Percentiles rank a stretch among this genome's conserved stretches.
Conservation (phyloP, 2,888 invertebrate genomes). For the Dichetophora obliterata region DNA sequence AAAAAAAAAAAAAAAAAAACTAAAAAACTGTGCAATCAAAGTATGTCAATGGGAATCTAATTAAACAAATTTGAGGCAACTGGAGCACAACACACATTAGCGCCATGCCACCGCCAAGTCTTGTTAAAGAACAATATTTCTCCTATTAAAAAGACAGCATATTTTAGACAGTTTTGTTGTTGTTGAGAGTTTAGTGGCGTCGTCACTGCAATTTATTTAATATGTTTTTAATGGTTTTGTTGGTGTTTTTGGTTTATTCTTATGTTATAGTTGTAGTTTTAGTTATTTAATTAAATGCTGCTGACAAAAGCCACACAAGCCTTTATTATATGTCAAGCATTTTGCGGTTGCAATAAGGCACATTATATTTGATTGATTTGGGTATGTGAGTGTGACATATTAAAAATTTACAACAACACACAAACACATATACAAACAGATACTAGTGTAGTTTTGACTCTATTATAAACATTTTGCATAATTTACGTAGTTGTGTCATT, state of each 20-base stretch:
- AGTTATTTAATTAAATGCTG: not conserved
- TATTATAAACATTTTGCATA: too few species aligned
- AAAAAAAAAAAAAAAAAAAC: not conserved
- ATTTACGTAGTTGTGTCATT: too few species aligned
- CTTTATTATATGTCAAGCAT: not conserved
- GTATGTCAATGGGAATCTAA: constrained; percentile 6
- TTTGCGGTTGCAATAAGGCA: not conserved
- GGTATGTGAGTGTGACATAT: not conserved
- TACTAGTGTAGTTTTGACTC: too few species aligned
- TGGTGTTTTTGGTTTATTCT: not conserved
- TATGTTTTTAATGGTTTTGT: too few species aligned
- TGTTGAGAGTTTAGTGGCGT: too few species aligned
- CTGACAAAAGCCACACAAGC: not conserved
- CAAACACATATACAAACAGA: too few species aligned
- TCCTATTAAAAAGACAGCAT: not conserved
- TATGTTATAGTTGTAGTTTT: not conserved
- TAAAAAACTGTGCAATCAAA: not conserved
- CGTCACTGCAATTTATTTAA: too few species aligned
- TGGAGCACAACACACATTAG: not conserved
- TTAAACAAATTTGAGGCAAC: not conserved
- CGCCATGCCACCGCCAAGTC: not conserved
- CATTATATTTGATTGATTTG: not conserved
- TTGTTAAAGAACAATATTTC: constrained; percentile 3
- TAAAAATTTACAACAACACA: too few species aligned
- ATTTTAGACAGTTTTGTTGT: too few species aligned